Conservation (phyloP, 1,140 invertebrate genomes). For the Aphidius gifuensis region DNA sequence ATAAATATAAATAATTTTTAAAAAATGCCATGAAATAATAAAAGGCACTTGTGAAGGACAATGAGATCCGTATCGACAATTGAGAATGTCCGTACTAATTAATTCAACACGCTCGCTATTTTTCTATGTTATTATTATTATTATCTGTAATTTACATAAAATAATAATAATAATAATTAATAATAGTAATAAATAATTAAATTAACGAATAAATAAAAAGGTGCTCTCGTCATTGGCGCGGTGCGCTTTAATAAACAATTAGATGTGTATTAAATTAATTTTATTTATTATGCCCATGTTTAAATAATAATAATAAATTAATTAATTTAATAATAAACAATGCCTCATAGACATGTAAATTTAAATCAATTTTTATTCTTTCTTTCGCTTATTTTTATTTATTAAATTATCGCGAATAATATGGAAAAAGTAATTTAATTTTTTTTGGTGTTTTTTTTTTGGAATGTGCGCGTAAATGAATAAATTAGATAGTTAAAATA, state of each 20-base stretch:
- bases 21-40: no score
- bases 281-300: slow-evolving; percentile 8
- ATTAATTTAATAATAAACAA: background rate
- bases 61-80: no score
- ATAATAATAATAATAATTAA: no score
- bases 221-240: no score
- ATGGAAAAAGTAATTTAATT: background rate
- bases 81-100: background rate
- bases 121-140: slow-evolving; percentile 1
- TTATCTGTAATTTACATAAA: background rate
- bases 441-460: background rate
- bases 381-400: no score
- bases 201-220: no score
- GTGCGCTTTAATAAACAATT: background rate
- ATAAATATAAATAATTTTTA: no score
- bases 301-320: no score
- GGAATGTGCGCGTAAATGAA: slow-evolving; percentile 13
- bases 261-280: slow-evolving; percentile 2
- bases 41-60: no score
- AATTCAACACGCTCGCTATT: background rate
- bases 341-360: slow-evolving; percentile 4
- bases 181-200: no score
- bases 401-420: no score
- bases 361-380: slow-evolving; percentile 1
- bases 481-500: slow-evolving; percentile 7